Conservation (phyloP, 2,113 vertebrate genomes). For the Glareola pratincola region DNA sequence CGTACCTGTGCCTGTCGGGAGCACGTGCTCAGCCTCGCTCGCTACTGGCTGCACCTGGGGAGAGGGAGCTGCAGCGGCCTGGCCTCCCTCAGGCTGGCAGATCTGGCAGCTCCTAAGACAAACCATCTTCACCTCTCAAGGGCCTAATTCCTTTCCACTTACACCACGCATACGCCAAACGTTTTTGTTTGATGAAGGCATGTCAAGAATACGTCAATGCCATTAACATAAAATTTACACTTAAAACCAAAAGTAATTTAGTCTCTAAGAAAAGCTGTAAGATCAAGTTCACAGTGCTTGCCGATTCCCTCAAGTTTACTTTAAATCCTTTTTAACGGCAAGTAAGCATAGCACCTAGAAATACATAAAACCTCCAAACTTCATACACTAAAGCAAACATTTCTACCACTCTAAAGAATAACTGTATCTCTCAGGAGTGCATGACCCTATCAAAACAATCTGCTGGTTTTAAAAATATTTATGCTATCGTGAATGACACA, state of each 20-base stretch:
- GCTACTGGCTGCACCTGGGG: not conserved
- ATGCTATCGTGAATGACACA: not conserved
- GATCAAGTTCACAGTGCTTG: not conserved
- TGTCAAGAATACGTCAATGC: not conserved
- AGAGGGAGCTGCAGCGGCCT: not conserved
- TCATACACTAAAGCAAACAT: not conserved
- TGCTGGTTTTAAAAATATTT: not conserved
- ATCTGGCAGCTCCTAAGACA: not conserved
- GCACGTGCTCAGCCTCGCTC: not conserved
- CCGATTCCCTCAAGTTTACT: not conserved
- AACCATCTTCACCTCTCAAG: not conserved
- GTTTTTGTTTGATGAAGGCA: not conserved
- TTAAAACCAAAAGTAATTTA: not conserved
- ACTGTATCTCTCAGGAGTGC: not conserved
- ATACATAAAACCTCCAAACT: not conserved
- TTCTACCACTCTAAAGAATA: not conserved
- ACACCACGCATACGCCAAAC: not conserved
- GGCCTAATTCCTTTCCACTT: not conserved
- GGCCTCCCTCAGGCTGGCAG: accelerated
- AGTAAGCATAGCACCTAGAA: not conserved
- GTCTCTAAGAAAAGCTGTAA: not conserved
- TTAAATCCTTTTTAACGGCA: not conserved
- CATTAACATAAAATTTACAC: not conserved
- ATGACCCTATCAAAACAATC: not conserved
- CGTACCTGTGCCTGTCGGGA: not conserved